Conservation (phyloP, 2,888 invertebrate species). For the Germaria angustata region DNA sequence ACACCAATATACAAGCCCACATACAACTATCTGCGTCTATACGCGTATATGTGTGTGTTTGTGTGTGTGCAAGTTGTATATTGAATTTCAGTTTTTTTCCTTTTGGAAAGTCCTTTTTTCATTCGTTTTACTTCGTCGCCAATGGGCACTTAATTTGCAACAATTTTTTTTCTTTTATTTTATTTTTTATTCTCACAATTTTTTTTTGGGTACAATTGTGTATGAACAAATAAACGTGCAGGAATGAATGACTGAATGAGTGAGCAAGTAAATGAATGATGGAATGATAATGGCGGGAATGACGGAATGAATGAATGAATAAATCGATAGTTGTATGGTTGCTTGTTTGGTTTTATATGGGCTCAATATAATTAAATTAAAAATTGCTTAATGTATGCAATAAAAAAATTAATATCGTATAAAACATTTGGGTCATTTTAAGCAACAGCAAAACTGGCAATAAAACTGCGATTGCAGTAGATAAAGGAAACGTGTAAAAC, state of each 20-base stretch:
- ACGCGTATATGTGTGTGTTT: neutral
- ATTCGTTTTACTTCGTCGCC: conserved; percentile 41
- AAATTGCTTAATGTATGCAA: conserved; percentile 46
- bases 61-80: neutral
- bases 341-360: conserved; percentile 15
- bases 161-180: conserved; percentile 10
- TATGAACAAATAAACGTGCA: conserved; percentile 22
- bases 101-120: neutral
- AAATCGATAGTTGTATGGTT: neutral
- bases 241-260: conserved; percentile 21
- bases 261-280: conserved; percentile 30
- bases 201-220: conserved; percentile 24
- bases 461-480: neutral
- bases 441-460: neutral
- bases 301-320: neutral
- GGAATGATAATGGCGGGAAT: conserved; percentile 23
- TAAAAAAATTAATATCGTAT: conserved; percentile 44
- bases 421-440: conserved; percentile 57
- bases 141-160: conserved; percentile 63
- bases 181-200: conserved; percentile 9
- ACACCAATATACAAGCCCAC: neutral
- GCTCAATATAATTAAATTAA: conserved; percentile 62
- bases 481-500: neutral
- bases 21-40: conserved; percentile 1
- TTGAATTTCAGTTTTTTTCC: conserved; percentile 31